Evolutionary conservation across 1,140 invertebrate genomes (phyloP).

Genomic region (Drosophila tsacasi): DNA sequence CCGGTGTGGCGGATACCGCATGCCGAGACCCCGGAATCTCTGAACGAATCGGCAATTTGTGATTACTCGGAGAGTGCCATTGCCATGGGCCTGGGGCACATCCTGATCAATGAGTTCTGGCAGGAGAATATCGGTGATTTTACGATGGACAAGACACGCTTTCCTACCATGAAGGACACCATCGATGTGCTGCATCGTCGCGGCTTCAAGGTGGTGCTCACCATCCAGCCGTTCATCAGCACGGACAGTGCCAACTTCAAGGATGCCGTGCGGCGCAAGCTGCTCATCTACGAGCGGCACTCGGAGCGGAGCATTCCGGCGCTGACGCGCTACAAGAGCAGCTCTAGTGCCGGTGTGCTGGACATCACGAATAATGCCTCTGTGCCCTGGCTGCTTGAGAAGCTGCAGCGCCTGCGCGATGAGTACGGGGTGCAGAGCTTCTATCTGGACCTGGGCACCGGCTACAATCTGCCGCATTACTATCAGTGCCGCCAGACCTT

Average conservation of each 20-base stretch:
- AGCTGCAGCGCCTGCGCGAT: slow-evolving; percentile 89
- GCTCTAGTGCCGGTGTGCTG: slow-evolving; percentile 91
- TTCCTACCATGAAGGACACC: slow-evolving; percentile 91
- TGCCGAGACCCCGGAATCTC: slow-evolving; percentile 86
- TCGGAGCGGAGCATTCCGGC: slow-evolving; percentile 91
- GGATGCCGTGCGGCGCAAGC: slow-evolving; percentile 89
- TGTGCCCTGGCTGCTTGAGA: slow-evolving; percentile 91
- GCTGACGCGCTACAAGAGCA: slow-evolving; percentile 91
- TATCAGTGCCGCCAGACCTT: slow-evolving; percentile 91
- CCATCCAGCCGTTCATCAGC: slow-evolving; percentile 94
- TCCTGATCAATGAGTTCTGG: slow-evolving; percentile 94
- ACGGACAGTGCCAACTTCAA: slow-evolving; percentile 93
- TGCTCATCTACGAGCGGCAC: slow-evolving; percentile 90
- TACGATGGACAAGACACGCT: slow-evolving; percentile 89
- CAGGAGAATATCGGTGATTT: slow-evolving; percentile 93
- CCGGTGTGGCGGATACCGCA: slow-evolving; percentile 94
- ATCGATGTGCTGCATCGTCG: slow-evolving; percentile 92
- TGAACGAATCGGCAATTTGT: slow-evolving; percentile 90
- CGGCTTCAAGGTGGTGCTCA: slow-evolving; percentile 94
- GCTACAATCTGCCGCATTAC: slow-evolving; percentile 94
- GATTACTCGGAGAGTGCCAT: slow-evolving; percentile 94
- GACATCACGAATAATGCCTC: slow-evolving; percentile 94
- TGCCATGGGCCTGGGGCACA: slow-evolving; percentile 91
- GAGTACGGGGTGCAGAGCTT: slow-evolving; percentile 94
- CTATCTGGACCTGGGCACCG: slow-evolving; percentile 95